Percentiles rank a stretch among this genome's conserved stretches.
Evolutionary conservation across 64 coral and sea anemone species (phyloP).

Genomic region (Porites lutea): DNA sequence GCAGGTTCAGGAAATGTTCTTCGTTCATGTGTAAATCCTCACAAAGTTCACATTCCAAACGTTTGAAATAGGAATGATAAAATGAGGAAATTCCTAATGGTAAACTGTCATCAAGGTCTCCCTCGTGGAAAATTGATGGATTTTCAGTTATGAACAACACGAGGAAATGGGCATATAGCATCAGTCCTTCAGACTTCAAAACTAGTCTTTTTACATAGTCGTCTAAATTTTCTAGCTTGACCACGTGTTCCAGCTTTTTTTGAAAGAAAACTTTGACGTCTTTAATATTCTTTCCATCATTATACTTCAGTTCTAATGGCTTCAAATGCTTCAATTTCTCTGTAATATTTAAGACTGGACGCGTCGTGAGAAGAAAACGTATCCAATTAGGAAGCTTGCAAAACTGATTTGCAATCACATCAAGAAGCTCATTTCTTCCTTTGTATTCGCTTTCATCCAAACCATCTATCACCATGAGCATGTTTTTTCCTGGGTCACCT

Average conservation of each 20-base stretch:
- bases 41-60: neutral
- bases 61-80: slow-evolving; percentile 45
- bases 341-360: slow-evolving; percentile 8
- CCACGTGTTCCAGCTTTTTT: neutral
- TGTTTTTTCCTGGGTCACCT: neutral
- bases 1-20: slow-evolving; percentile 17
- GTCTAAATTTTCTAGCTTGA: neutral
- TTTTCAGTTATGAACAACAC: neutral
- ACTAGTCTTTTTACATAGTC: neutral
- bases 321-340: neutral
- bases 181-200: neutral
- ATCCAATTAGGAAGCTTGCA: slow-evolving; percentile 39
- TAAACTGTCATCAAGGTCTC: neutral
- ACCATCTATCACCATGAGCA: slow-evolving; percentile 50
- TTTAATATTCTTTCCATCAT: neutral
- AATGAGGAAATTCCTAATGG: slow-evolving; percentile 2
- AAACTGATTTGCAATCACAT: slow-evolving; percentile 20
- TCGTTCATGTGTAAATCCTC: neutral
- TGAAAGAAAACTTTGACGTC: slow-evolving; percentile 18
- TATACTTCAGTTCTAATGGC: neutral
- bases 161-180: slow-evolving; percentile 11
- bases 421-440: slow-evolving; percentile 1
- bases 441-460: slow-evolving; percentile 48
- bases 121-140: neutral
- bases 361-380: slow-evolving; percentile 37